These are phyloP conservation scores for Acipenser transmontanus DNA, from an alignment of 2,797 vertebrate genomes.

Conservation along the genomic window DNA sequence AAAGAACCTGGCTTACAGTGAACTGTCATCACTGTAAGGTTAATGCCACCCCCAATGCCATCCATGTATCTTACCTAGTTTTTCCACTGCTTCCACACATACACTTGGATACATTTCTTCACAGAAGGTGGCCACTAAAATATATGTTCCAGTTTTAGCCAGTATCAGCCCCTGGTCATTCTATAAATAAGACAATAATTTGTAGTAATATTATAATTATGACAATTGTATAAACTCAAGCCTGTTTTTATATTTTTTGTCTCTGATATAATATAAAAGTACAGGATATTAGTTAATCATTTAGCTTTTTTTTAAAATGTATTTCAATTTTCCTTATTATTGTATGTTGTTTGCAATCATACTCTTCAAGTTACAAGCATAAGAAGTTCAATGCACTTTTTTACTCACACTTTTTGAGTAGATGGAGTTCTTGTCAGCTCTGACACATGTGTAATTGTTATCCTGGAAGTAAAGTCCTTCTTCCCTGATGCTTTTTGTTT, in stretches of 20 bases:
- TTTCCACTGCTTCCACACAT: constrained; percentile 68
- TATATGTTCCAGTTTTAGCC: constrained; percentile 50
- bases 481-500: constrained; percentile 21
- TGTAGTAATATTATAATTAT: no score
- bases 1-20: no score
- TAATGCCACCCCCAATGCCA: not conserved
- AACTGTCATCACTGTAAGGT: no score
- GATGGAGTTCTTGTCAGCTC: constrained; percentile 34
- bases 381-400: not conserved
- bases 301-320: no score
- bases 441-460: constrained; percentile 32
- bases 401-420: constrained; percentile 35
- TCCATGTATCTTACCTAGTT: constrained; percentile 48
- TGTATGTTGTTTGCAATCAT: no score
- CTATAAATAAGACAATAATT: constrained; percentile 30
- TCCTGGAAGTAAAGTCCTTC: constrained; percentile 27
- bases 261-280: no score
- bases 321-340: no score
- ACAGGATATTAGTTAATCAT: no score
- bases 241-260: no score
- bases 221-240: no score
- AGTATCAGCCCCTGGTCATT: constrained; percentile 49
- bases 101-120: constrained; percentile 62
- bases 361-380: no score
- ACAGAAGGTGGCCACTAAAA: constrained; percentile 57